Base-by-base conservation (phyloP, 2,888 invertebrate genomes). In the Bunonema sp. region DNA sequence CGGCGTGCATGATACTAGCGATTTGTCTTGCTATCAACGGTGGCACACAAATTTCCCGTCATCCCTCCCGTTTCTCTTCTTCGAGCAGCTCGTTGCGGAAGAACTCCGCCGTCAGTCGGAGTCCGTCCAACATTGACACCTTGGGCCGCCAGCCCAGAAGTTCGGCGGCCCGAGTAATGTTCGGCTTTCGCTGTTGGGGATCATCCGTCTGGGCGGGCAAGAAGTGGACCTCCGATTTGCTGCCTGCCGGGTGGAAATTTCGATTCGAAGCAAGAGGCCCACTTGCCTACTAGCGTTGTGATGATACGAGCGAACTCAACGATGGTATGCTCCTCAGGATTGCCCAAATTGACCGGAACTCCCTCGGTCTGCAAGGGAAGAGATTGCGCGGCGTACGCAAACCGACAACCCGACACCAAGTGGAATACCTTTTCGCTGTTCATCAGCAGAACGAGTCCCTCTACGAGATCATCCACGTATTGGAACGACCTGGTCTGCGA, bases 241-340 rank as follows among this genome's bases (percentile, higher is more conserved):
- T 84, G 12, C 86, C 89, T 67, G 82, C 80, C 49, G 44, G 22
- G 24, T 35, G 7, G 34, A 24, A n/a, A n/a, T n/a, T n/a, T n/a
- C 5, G 12, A 12, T 35, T 37, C 37, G 20, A 7, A 40, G 37
- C 47, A 81, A 3, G 33, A 31, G 35, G 82, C 5, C 21, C 3
- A 60, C 71, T 58, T 47, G 72, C 75, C 73, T n/a, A 75, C 71
- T 34, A 75, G 52, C 30, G 71, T 59, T 39, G 67, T 66, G 32
- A 77, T 75, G 26, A 74, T 70, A n/a, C 54, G 52, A 8, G 77
- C 76, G 57, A 77, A 75, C 37, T 77, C 82, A 75, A 81, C 80
- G 59, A 97, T 93, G 2, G 87, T 84, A 70, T 89, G 85, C 71
- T 99, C 97, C 31, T 87, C 86, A 1, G 97, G 93, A 74, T 97